These are phyloP conservation scores for Promerops cafer DNA, from an alignment of 2,113 vertebrate species.

Conservation along the genomic window DNA sequence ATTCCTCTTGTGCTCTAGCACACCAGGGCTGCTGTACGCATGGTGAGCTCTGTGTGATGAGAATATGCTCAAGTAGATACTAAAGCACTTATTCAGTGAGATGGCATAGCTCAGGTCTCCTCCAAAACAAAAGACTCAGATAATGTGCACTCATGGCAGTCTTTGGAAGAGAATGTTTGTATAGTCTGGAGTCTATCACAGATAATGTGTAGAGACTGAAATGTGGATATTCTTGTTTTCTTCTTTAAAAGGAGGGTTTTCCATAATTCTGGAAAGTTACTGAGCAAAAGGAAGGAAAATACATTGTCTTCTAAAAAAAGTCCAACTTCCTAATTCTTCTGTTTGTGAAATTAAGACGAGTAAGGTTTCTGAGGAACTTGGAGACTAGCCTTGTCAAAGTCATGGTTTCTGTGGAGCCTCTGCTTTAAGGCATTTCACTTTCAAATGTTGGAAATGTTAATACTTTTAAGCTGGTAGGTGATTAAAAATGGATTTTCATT, in stretches of 20 bases:
- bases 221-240: background rate
- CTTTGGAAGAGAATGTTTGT: background rate
- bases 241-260: background rate
- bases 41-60: background rate
- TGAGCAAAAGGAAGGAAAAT: background rate
- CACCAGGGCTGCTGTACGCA: background rate
- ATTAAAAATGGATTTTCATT: background rate
- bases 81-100: background rate
- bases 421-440: background rate
- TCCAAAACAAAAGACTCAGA: background rate
- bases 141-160: background rate
- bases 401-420: background rate
- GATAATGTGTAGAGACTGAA: background rate
- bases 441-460: background rate
- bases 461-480: background rate
- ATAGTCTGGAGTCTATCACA: background rate
- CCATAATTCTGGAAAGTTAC: background rate
- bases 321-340: background rate
- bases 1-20: accelerated
- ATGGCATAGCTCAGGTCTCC: background rate
- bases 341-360: background rate
- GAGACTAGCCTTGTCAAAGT: background rate
- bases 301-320: background rate
- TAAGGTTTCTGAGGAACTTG: background rate
- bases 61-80: background rate